Conservation (phyloP, 1,140 invertebrate genomes). For the Bombus confusus region DNA sequence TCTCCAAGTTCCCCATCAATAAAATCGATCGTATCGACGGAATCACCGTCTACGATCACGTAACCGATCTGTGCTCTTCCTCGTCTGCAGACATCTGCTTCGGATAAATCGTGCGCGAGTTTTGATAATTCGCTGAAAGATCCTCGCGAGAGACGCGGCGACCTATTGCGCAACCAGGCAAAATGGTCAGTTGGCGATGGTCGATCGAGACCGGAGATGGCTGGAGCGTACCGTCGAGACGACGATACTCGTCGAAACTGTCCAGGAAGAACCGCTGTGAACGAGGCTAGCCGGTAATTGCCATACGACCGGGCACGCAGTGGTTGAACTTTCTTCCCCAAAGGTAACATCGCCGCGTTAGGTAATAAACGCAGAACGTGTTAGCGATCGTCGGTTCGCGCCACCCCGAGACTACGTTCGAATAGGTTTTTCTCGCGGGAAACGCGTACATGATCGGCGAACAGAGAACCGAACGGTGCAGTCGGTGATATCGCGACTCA, state of each 20-base stretch:
- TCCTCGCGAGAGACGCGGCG: background rate
- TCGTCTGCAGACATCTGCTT: background rate
- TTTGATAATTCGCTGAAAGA: slow-evolving; percentile 40
- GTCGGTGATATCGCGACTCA: background rate
- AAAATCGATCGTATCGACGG: slow-evolving; percentile 14
- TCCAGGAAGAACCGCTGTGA: slow-evolving; percentile 40
- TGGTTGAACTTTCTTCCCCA: slow-evolving; percentile 59
- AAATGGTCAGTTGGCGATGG: slow-evolving; percentile 15
- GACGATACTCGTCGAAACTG: slow-evolving; percentile 7
- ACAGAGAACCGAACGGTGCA: no score
- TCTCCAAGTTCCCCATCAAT: background rate
- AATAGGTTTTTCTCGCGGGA: background rate
- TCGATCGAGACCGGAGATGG: background rate
- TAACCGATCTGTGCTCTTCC: slow-evolving; percentile 26
- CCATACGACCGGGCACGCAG: slow-evolving; percentile 19
- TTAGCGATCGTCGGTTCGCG: background rate
- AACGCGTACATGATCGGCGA: background rate
- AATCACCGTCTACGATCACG: slow-evolving; percentile 17
- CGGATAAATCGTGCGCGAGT: background rate
- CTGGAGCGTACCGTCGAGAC: background rate
- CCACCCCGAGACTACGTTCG: background rate
- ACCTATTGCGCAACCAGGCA: slow-evolving; percentile 49
- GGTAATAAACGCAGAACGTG: slow-evolving; percentile 43
- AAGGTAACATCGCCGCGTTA: slow-evolving; percentile 47
- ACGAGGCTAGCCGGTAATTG: slow-evolving; percentile 39